Evolutionary conservation across 35 echinoderm and acorn worm species (phyloP), one percentile per base, ranked within the genome.

Genomic region (Nesometra sesokonis): DNA sequence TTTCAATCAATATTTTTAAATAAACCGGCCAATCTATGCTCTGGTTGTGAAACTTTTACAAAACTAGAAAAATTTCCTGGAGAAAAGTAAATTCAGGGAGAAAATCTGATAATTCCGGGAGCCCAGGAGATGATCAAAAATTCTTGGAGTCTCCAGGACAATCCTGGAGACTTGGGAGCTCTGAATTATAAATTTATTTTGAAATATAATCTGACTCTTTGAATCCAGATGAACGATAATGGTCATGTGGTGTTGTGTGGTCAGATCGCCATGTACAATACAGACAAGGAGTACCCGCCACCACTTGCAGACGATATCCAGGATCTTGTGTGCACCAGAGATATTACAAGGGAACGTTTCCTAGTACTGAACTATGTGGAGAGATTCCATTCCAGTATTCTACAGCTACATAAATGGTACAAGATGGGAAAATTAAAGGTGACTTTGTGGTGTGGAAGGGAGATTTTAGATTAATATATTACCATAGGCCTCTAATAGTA

Each of bases 191-290:
- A n/a, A n/a, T n/a, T n/a, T n/a, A n/a, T 43, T 7, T 43, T 15
- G 15, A 43, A 43, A 4, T 43, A 15, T 43, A 43, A 43, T 67
- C 23, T 1, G 23, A 13, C 23, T 67, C 1, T 2, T 2, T 67
- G 11, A 17, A 27, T 67, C 23, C 52, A 97, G 95, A 97, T 97
- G 95, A 97, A 89, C 32, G 43, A 82, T 21, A 86, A 94, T 77
- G 91, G 92, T 17, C 89, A 97, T 79, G 91, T 97, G 37, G 91
- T 97, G 34, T 39, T 97, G 38, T 97, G 95, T 82, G 95, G 95
- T 17, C 92, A 93, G 89, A 97, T 97, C 67, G 82, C 95, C 7
- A 92, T 93, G 81, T 97, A 97, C 81, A 97, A 97, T 67, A 94
- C 89, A 11, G 86, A 91, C 37, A 46, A 84, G 31, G 86, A 89